Percentiles rank a stretch among this genome's conserved stretches.
phyloP scores from a whole-genome alignment of 2,113 vertebrate species.

The Ibidorhyncha struthersii region DNA sequence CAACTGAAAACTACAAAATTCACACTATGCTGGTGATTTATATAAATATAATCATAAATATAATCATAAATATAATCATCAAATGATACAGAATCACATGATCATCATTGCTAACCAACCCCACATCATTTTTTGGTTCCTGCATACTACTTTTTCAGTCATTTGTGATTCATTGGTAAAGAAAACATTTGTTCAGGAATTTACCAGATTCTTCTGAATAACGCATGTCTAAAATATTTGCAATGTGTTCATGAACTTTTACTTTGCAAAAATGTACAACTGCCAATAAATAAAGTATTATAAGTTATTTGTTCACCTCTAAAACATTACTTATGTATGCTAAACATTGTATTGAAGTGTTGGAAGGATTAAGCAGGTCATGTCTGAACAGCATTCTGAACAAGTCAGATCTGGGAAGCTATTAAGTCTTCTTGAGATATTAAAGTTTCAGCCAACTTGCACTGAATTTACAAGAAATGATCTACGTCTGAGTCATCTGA shows the following conservation, averaged over 20 bases:
- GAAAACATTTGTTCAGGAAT: not conserved
- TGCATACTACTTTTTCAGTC: not conserved
- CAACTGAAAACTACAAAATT: not conserved
- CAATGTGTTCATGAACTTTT: not conserved
- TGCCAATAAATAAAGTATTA: not conserved
- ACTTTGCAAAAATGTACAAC: not conserved
- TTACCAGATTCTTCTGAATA: not conserved
- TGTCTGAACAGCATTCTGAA: constrained; percentile 42
- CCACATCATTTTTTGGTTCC: not conserved
- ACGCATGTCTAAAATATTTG: not conserved
- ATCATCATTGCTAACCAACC: not conserved
- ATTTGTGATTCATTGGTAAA: not conserved
- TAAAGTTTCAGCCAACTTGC: constrained; percentile 5
- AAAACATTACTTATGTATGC: not conserved
- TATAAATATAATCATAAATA: too few relatives aligned
- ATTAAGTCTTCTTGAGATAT: constrained; percentile 26
- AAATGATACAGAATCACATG: not conserved
- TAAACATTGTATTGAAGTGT: constrained; percentile 1
- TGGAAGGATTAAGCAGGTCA: constrained; percentile 23
- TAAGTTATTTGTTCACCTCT: not conserved
- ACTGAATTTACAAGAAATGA: constrained; percentile 34
- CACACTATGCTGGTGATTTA: not conserved
- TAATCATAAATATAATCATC: too few relatives aligned
- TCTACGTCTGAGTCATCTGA: constrained; percentile 18
- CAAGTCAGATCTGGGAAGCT: constrained; percentile 56